A percentile compares a stretch with the other conserved stretches of the same genome.
These are phyloP conservation scores for Crocuta crocuta DNA, from an alignment of 2,113 vertebrate species.

Conservation along the genomic window DNA sequence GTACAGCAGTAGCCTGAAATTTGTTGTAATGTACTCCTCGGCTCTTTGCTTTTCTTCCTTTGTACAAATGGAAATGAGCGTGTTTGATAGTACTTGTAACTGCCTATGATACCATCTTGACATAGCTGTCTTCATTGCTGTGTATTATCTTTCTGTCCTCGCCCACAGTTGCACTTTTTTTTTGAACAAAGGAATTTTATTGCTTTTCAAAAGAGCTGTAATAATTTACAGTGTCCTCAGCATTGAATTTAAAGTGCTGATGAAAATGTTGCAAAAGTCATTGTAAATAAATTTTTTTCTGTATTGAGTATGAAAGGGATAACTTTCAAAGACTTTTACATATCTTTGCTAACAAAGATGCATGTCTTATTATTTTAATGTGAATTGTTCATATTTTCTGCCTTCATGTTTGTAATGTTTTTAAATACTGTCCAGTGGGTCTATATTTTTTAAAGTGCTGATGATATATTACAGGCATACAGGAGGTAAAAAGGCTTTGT, in stretches of 20 bases:
- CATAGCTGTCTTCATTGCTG: not conserved
- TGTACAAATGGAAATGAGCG: not conserved
- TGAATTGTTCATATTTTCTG: not conserved
- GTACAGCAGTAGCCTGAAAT: not conserved
- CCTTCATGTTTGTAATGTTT: not conserved
- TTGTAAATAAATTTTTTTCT: not conserved
- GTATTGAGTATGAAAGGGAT: not conserved
- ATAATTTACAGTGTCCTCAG: not conserved
- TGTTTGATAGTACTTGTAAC: not conserved
- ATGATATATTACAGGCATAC: not conserved
- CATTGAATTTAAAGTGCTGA: not conserved
- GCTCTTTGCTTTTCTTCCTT: not conserved
- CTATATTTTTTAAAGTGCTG: not conserved
- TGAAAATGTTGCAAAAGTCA: not conserved
- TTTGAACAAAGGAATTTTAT: constrained; percentile 32
- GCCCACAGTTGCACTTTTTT: not conserved
- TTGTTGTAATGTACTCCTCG: not conserved
- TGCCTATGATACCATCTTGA: too few relatives aligned
- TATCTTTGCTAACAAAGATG: not conserved
- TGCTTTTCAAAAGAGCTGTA: constrained; percentile 10
- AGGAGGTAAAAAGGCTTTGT: not conserved
- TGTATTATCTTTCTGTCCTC: not conserved
- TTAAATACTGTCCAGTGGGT: not conserved
- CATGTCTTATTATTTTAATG: not conserved
- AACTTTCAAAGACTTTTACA: not conserved